Evolutionary conservation across 2,113 vertebrate species (phyloP), one percentile per base, ranked within the genome.

Genomic region (Bos taurus): DNA sequence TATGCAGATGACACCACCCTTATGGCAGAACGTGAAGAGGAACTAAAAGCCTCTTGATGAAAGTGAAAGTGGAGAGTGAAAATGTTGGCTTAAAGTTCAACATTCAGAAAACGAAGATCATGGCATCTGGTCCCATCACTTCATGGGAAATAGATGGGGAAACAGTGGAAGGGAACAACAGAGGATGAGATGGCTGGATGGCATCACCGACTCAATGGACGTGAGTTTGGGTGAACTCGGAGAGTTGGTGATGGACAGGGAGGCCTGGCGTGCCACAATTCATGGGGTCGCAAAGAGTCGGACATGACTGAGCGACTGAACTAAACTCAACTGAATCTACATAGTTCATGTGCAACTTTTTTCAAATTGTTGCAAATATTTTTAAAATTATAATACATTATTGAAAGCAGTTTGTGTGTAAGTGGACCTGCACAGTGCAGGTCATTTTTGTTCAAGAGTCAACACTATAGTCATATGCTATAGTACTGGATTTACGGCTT

Each of bases 251-350:
- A 67, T 10, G 8, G 64, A 67, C 64, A 67, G 33, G 8, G 2
- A 67, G 17, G 64, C 16, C 17, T 36, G 8, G 17, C 4, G 0
- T 2, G 0, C 64, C 10, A 17, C 4, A 2, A 2, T 36, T 9
- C 33, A 10, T 67, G 17, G 7, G 16, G 7, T n/a, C 2, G 2
- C 62, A n/a, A n/a, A 19, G 62, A 67, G 16, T n/a, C 0, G 2
- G 64, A 36, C 16, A 36, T 0, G 4, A 21, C 64, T 67, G 8
- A 71, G 64, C 0, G 2, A 36, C 64, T 36, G n/a, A 71, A 36
- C 9, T 21, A 2, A 71, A 36, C 62, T 64, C 17, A 74, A 33
- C 6, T 62, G 60, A 50, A 48, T 9, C 16, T 50, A 52, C 5
- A 21, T 33, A 33, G 28, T 33, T 52, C 9, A 3, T 33, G 46